Evolutionary conservation across 2,888 invertebrate species (phyloP), one percentile per base, ranked within the genome.

Genomic region (Dorcus parallelipipedus): DNA sequence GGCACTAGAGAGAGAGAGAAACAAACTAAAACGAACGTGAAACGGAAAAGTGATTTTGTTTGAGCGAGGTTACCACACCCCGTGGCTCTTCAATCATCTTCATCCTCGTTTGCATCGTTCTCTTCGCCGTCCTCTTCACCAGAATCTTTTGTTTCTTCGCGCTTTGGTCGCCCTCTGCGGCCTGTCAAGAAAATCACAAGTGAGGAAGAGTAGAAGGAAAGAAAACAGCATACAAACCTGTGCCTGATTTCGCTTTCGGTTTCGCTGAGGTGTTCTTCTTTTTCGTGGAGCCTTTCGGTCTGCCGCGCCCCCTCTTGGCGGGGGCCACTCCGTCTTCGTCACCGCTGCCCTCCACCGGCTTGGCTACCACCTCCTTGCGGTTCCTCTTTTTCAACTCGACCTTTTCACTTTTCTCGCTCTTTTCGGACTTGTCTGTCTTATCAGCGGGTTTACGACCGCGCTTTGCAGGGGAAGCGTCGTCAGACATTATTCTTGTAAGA

Each of bases 251-350:
- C n/a, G 76, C 71, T 68, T 80, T 80, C 9, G 78, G 67, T 68
- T 78, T 79, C 9, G 71, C 69, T 47, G 72, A 70, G 17, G 75
- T 72, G 8, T 62, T 54, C 72, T 80, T 81, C 73, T 80, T 82
- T 73, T 75, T 78, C 71, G 82, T 83, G 52, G 81, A 77, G 23
- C 83, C 83, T 69, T 83, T 83, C 38, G 83, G 83, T 60, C 83
- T 75, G 45, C 83, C 83, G 42, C 83, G 78, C 8, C 83, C 83
- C 52, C 83, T 72, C 68, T 84, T 84, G 20, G 79, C 80, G 42
- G 82, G 81, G 9, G 72, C 64, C 5, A 69, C 67, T 5, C 68
- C 70, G 45, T 74, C 73, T 8, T 73, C 74, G 4, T 49, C 59
- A 9, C 49, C 59, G 39, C 23, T 68, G n/a, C 68, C 70, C 9